These are phyloP conservation scores for Phragmatobia fuliginosa DNA, from an alignment of 2,888 invertebrate species.

Conservation along the genomic window DNA sequence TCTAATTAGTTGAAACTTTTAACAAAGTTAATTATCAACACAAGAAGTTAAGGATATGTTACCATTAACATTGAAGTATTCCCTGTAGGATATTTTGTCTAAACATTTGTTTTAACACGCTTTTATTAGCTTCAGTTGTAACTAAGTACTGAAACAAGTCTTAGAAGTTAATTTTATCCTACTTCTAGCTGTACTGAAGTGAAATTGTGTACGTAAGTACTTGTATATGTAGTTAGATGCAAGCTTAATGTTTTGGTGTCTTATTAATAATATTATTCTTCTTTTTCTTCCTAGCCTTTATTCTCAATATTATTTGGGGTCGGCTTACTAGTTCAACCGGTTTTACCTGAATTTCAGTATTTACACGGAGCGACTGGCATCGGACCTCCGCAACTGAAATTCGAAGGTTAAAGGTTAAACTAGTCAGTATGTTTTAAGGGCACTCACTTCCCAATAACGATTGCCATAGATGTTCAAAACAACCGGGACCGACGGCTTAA, in stretches of 20 bases:
- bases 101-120: neutral
- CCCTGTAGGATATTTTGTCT: neutral
- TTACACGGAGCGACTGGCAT: too few relatives aligned
- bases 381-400: too few relatives aligned
- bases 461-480: too few relatives aligned
- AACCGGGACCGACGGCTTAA: too few relatives aligned
- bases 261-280: too few relatives aligned
- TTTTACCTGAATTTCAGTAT: too few relatives aligned
- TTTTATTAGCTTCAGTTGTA: neutral
- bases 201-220: neutral
- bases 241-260: neutral
- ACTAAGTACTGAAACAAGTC: neutral
- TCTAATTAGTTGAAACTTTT: neutral
- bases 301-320: too few relatives aligned
- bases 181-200: neutral
- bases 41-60: neutral
- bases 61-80: neutral
- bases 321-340: too few relatives aligned
- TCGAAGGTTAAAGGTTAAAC: too few relatives aligned
- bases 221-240: neutral
- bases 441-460: too few relatives aligned
- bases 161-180: neutral
- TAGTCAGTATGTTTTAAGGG: too few relatives aligned
- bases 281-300: too few relatives aligned
- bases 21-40: constrained; percentile 3